These are phyloP conservation scores for Malaclemys terrapin DNA, from an alignment of 2,113 vertebrate genomes.

Conservation along the genomic window DNA sequence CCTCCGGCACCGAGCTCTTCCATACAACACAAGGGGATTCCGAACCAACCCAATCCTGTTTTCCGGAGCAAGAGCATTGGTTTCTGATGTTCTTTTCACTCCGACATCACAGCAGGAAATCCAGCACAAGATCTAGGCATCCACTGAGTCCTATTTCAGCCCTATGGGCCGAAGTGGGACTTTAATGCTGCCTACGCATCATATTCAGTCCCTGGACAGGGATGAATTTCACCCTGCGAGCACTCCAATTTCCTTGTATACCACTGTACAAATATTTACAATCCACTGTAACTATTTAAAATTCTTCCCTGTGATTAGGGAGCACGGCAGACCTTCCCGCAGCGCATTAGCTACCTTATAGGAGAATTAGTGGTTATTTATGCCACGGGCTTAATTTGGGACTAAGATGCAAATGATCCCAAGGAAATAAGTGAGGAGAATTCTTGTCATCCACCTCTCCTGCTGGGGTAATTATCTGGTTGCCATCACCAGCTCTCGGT, in stretches of 20 bases:
- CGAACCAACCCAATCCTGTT: not conserved
- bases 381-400: not conserved
- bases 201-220: not conserved
- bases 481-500: not conserved
- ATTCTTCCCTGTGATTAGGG: not conserved
- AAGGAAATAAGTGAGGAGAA: not conserved
- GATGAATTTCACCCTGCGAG: not conserved
- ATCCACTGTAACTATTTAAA: not conserved
- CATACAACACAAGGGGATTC: no score
- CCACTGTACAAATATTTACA: not conserved
- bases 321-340: not conserved
- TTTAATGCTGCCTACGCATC: not conserved
- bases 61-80: not conserved
- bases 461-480: not conserved
- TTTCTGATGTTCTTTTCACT: not conserved
- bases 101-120: not conserved
- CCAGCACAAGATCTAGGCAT: not conserved
- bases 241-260: not conserved
- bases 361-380: not conserved
- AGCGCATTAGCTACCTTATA: not conserved
- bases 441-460: not conserved
- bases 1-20: no score
- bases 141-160: not conserved
- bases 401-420: not conserved
- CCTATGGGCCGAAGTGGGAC: not conserved